These are phyloP conservation scores for Pristionchus exspectatus DNA, from an alignment of 2,888 invertebrate species.

Conservation along the genomic window DNA sequence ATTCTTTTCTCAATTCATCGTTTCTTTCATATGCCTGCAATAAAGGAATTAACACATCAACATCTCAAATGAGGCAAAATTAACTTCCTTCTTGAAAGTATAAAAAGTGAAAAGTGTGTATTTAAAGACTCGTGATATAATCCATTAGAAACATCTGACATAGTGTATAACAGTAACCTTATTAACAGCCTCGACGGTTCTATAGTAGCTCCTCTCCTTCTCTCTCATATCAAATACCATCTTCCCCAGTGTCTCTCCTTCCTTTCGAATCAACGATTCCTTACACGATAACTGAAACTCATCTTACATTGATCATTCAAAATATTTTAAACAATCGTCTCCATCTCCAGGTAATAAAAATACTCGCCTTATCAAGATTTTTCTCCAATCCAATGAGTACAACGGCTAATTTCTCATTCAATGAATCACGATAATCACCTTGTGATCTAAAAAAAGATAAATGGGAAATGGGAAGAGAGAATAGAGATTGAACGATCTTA, in stretches of 20 bases:
- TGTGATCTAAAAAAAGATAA: conserved; percentile 84
- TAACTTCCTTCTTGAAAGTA: not conserved
- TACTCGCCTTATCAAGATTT: conserved; percentile 82
- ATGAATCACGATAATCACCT: conserved; percentile 88
- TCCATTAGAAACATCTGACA: not conserved
- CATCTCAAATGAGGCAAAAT: not conserved
- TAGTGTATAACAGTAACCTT: conserved; percentile 5
- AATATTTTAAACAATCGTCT: not conserved
- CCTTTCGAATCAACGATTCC: conserved; percentile 78
- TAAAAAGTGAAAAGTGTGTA: not conserved
- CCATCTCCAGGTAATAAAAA: not conserved
- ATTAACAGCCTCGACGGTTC: conserved; percentile 82
- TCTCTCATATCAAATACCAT: conserved; percentile 82
- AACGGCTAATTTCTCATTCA: conserved; percentile 91
- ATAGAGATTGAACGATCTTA: conserved; percentile 81
- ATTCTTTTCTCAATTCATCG: conserved; percentile 56
- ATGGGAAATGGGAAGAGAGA: not conserved
- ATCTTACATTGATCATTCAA: conserved; percentile 76
- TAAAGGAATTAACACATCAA: not conserved
- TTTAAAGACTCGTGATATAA: not conserved
- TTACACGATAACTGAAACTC: conserved; percentile 78
- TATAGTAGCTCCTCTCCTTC: conserved; percentile 87
- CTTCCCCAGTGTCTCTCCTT: conserved; percentile 85
- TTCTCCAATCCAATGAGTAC: conserved; percentile 93
- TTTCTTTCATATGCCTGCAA: conserved; percentile 65